These are phyloP conservation scores for Pachyuromys duprasi DNA, from an alignment of 2,797 vertebrate genomes.

Conservation along the genomic window DNA sequence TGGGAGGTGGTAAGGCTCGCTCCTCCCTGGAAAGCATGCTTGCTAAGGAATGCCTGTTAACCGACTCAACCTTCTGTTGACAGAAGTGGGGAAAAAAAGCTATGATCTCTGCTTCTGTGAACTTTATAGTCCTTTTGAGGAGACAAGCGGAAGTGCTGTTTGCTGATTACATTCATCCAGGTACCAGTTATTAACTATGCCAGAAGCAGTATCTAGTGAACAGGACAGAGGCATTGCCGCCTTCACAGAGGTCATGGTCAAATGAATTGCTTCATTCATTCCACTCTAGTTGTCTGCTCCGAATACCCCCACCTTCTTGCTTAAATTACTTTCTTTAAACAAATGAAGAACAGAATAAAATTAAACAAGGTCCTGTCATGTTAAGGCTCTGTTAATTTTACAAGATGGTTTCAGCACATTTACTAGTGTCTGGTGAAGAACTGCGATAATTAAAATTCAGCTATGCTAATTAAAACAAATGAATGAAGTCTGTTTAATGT, in stretches of 20 bases:
- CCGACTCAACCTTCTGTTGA: background rate
- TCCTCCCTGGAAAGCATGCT: background rate
- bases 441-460: conserved; percentile 80
- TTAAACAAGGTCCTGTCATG: conserved; percentile 61
- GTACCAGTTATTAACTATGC: background rate
- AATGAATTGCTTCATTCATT: background rate
- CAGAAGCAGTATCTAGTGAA: background rate
- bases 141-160: background rate
- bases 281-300: background rate
- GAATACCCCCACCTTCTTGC: background rate
- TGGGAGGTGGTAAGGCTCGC: background rate
- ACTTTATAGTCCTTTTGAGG: background rate
- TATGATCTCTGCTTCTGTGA: conserved; percentile 4
- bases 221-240: background rate
- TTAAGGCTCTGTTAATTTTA: conserved; percentile 78
- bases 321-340: conserved; percentile 17
- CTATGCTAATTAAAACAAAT: conserved; percentile 77
- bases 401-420: conserved; percentile 71
- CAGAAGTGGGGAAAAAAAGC: background rate
- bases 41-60: background rate
- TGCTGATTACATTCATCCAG: background rate
- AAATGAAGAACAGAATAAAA: conserved; percentile 55
- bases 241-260: background rate
- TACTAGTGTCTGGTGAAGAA: conserved; percentile 74
- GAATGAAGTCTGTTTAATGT: conserved; percentile 72